These are phyloP conservation scores for Dicyrtoma fusca DNA, from an alignment of 2,888 invertebrate species.

Conservation along the genomic window DNA sequence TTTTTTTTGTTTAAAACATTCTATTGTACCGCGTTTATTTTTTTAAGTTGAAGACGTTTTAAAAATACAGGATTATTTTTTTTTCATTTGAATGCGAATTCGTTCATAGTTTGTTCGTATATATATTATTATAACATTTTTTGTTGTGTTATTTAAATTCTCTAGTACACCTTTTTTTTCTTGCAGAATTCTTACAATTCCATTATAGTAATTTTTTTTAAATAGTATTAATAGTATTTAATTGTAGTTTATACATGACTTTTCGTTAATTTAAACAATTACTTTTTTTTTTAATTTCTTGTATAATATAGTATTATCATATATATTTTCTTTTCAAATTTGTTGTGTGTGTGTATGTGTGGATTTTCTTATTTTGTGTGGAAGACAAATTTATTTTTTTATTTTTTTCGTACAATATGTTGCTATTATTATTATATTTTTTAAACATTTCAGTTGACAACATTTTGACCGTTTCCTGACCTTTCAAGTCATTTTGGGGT, in stretches of 20 bases:
- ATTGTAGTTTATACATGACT: no score
- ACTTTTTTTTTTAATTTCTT: constrained; percentile 22
- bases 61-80: constrained; percentile 24
- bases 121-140: no score
- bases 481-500: not conserved
- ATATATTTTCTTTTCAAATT: constrained; percentile 17
- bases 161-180: not conserved
- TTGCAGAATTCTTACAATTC: not conserved
- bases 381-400: constrained; percentile 21
- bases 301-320: constrained; percentile 4
- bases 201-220: constrained; percentile 10
- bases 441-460: not conserved
- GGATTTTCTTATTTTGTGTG: constrained; percentile 18
- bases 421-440: constrained; percentile 4
- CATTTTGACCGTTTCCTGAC: not conserved
- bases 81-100: constrained; percentile 28
- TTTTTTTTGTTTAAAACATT: constrained; percentile 7
- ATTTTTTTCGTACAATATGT: constrained; percentile 14
- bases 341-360: constrained; percentile 16
- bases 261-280: no score
- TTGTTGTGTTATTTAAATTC: no score
- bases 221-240: not conserved
- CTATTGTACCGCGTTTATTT: constrained; percentile 17
- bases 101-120: constrained; percentile 23
- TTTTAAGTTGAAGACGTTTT: constrained; percentile 7